phyloP scores from a whole-genome alignment of 1,140 invertebrate genomes.

The Megalopta genalis region DNA sequence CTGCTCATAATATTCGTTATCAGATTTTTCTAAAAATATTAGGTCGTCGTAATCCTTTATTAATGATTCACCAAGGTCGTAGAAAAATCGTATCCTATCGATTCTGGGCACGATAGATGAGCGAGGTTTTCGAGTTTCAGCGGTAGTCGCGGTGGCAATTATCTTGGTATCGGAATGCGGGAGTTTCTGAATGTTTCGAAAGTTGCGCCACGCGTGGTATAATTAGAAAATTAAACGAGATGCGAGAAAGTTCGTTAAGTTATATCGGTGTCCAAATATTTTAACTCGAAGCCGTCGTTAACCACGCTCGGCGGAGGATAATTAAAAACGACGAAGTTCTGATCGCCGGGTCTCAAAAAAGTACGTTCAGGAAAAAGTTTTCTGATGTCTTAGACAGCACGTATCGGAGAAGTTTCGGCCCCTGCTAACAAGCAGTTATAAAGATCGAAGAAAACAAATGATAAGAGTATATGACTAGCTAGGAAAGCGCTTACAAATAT shows the following conservation, averaged over 20 bases:
- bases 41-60: too few relatives aligned
- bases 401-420: conserved; percentile 37
- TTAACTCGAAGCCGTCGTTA: background rate
- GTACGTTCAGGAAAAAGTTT: conserved; percentile 10
- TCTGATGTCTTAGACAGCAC: conserved; percentile 9
- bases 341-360: background rate
- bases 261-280: background rate
- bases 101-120: too few relatives aligned
- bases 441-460: background rate
- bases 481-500: conserved; percentile 52
- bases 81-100: too few relatives aligned
- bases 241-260: background rate
- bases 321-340: background rate
- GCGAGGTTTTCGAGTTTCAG: background rate
- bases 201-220: background rate
- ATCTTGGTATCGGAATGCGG: background rate
- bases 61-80: too few relatives aligned
- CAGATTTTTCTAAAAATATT: too few relatives aligned
- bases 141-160: background rate
- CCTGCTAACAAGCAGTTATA: conserved; percentile 32
- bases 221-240: conserved; percentile 6
- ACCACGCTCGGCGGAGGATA: background rate
- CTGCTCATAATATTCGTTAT: too few relatives aligned
- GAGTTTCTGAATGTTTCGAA: background rate
- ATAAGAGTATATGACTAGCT: conserved; percentile 8